Percentiles rank a stretch among this genome's conserved stretches.
Evolutionary conservation across 2,797 vertebrate genomes (phyloP).

Genomic region (Poeciliopsis turneri): DNA sequence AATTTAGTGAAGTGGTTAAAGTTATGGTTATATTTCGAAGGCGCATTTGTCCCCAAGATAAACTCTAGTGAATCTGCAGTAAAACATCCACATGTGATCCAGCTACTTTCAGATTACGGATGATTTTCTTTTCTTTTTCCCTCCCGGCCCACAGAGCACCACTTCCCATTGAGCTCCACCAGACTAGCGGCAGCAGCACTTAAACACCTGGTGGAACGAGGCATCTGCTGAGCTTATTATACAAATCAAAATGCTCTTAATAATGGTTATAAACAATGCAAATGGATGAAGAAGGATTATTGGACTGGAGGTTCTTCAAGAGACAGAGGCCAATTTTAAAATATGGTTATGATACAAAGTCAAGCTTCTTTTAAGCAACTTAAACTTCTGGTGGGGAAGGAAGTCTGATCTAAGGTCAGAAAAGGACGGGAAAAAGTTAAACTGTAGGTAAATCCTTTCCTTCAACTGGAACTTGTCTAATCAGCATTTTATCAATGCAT

Average conservation of each 20-base stretch:
- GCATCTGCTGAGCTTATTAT: neutral
- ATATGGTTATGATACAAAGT: neutral
- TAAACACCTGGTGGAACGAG: neutral
- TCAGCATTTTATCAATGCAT: conserved; percentile 18
- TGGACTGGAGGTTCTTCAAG: neutral
- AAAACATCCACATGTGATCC: neutral
- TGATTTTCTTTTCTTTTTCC: neutral
- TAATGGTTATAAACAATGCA: neutral
- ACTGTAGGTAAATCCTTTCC: neutral
- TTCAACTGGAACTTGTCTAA: neutral
- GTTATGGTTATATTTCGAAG: neutral
- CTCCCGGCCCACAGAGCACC: neutral
- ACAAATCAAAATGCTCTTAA: neutral
- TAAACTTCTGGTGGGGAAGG: neutral
- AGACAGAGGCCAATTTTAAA: neutral
- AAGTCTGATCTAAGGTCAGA: neutral
- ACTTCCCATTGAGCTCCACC: neutral
- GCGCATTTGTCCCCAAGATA: neutral
- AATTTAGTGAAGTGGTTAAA: neutral
- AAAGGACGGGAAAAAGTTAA: neutral
- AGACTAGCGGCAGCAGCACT: neutral
- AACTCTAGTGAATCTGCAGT: neutral
- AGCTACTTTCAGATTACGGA: neutral
- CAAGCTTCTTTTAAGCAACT: neutral
- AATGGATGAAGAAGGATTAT: neutral